phyloP scores from a whole-genome alignment of 1,140 invertebrate species.

The Asbolus verrucosus region DNA sequence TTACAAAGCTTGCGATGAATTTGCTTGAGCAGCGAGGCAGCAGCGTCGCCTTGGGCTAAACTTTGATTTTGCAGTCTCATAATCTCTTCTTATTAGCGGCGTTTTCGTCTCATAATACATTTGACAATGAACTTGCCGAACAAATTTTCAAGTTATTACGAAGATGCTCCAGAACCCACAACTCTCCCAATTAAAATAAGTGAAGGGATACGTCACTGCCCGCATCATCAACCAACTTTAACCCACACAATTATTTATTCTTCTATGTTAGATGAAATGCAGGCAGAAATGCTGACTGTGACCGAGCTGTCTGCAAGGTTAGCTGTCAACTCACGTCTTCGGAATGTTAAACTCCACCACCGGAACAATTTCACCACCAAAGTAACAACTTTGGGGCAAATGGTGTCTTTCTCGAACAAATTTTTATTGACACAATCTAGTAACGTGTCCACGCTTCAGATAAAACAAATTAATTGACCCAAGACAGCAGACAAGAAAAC shows the following conservation, averaged over 20 bases:
- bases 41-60: slow-evolving; percentile 1
- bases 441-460: slow-evolving; percentile 34
- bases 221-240: slow-evolving; percentile 2
- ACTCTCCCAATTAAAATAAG: neutral
- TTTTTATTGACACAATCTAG: slow-evolving; percentile 36
- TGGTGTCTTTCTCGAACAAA: slow-evolving; percentile 4
- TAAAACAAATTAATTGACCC: slow-evolving; percentile 26
- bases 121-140: slow-evolving; percentile 29
- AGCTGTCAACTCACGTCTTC: slow-evolving; percentile 46
- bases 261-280: slow-evolving; percentile 13
- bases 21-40: slow-evolving; percentile 14
- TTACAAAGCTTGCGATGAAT: slow-evolving; percentile 23
- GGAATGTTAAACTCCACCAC: slow-evolving; percentile 43
- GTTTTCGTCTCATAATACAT: slow-evolving; percentile 1
- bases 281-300: neutral
- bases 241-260: slow-evolving; percentile 33
- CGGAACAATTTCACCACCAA: neutral
- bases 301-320: slow-evolving; percentile 45
- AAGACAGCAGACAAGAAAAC: slow-evolving; percentile 15
- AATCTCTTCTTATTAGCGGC: slow-evolving; percentile 6
- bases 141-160: slow-evolving; percentile 3
- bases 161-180: slow-evolving; percentile 1
- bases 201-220: neutral
- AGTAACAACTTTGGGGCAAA: neutral
- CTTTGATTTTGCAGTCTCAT: slow-evolving; percentile 31